Percentiles rank a stretch among this genome's conserved stretches.
Evolutionary conservation across 2,113 vertebrate species (phyloP).

Genomic region (Gallinago undulata): DNA sequence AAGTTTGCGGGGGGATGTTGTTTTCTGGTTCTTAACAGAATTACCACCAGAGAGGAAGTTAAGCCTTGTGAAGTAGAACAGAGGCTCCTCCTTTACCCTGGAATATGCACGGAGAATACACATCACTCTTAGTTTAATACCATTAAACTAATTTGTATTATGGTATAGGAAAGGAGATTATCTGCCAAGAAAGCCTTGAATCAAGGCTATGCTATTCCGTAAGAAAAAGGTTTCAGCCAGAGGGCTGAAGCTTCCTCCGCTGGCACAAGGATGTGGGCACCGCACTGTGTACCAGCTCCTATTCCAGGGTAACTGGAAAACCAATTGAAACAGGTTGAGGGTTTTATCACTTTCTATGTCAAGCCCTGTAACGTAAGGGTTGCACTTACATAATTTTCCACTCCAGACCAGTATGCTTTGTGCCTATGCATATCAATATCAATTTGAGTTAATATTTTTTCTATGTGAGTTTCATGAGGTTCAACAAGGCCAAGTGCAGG

Average conservation of each 20-base stretch:
- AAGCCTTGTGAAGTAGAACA: background rate
- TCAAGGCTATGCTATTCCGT: background rate
- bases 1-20: background rate
- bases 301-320: background rate
- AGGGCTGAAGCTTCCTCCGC: background rate
- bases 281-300: accelerated
- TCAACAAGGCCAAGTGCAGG: too few species aligned
- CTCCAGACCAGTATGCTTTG: background rate
- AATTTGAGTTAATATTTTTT: background rate
- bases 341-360: background rate
- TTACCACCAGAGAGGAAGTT: background rate
- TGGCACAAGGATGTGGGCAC: background rate
- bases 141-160: background rate
- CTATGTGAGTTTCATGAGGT: too few species aligned
- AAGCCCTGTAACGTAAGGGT: background rate
- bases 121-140: background rate
- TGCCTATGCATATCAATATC: background rate
- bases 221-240: background rate
- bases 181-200: background rate
- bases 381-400: background rate
- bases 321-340: background rate
- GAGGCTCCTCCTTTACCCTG: background rate
- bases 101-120: background rate
- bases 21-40: background rate
- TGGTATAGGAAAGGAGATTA: background rate